These are phyloP conservation scores for Oxyura jamaicensis DNA, from an alignment of 2,113 vertebrate genomes.

Conservation along the genomic window DNA sequence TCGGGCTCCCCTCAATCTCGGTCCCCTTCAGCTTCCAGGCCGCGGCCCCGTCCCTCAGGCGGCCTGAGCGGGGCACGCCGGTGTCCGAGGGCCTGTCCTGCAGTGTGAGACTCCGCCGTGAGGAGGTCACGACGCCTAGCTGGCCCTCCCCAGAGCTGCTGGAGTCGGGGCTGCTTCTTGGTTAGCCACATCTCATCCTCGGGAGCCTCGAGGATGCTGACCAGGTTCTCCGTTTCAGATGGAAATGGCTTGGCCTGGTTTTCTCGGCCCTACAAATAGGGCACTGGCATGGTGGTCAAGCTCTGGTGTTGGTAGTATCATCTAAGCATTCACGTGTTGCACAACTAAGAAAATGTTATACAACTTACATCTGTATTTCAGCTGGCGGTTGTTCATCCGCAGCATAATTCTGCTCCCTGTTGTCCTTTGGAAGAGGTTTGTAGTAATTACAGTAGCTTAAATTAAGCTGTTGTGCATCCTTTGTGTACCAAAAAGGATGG, in stretches of 20 bases:
- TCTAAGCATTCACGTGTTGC: neutral
- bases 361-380: accelerated
- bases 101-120: no score
- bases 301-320: accelerated
- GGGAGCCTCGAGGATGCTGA: accelerated
- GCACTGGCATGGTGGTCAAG: accelerated
- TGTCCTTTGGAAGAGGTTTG: neutral
- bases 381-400: neutral
- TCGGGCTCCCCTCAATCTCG: neutral
- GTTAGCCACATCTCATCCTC: accelerated
- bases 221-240: accelerated
- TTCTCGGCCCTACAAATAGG: neutral
- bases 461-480: neutral
- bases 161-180: accelerated
- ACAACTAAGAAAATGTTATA: neutral
- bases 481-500: neutral
- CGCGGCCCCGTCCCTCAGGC: no score
- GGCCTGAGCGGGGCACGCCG: no score
- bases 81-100: no score
- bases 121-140: no score
- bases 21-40: no score
- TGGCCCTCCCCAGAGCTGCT: no score
- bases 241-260: neutral
- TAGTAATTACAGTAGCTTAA: neutral
- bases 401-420: accelerated